These are phyloP conservation scores for Pyxicephalus adspersus DNA, from an alignment of 2,113 vertebrate genomes.

Conservation along the genomic window DNA sequence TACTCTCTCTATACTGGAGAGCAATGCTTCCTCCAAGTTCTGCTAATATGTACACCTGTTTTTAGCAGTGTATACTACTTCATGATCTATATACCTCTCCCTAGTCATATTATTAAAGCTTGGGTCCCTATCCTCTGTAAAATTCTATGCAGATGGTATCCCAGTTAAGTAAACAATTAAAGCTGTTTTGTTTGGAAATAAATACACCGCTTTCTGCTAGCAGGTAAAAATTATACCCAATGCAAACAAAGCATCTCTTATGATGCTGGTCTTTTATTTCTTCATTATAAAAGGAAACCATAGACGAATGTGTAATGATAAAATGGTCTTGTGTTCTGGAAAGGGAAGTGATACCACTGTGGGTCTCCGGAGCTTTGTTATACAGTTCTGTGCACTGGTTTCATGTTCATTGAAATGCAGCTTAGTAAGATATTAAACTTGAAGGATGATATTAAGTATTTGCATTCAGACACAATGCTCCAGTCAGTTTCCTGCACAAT, in stretches of 20 bases:
- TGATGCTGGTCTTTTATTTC: constrained; percentile 44
- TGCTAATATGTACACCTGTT: too few relatives aligned
- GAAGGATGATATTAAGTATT: constrained; percentile 28
- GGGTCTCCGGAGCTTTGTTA: constrained; percentile 41
- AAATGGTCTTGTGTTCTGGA: constrained; percentile 51
- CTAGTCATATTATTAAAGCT: background rate
- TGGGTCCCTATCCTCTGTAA: background rate
- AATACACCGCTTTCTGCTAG: constrained; percentile 5
- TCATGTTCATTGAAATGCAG: constrained; percentile 45
- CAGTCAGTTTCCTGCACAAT: constrained; percentile 9
- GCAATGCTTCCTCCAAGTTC: too few relatives aligned
- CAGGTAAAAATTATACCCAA: constrained; percentile 3
- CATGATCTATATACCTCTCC: too few relatives aligned
- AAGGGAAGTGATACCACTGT: constrained; percentile 32
- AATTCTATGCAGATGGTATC: background rate
- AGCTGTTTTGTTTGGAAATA: constrained; percentile 43
- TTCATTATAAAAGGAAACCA: constrained; percentile 56
- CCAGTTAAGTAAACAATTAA: constrained; percentile 10
- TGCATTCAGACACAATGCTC: constrained; percentile 16
- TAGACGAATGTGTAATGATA: constrained; percentile 51
- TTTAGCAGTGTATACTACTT: too few relatives aligned
- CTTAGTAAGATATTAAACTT: constrained; percentile 48
- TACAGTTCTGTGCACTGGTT: constrained; percentile 25
- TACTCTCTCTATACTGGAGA: too few relatives aligned
- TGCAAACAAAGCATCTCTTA: constrained; percentile 41